phyloP scores from a whole-genome alignment of 2,888 invertebrate genomes.

The Dioctria linearis region DNA sequence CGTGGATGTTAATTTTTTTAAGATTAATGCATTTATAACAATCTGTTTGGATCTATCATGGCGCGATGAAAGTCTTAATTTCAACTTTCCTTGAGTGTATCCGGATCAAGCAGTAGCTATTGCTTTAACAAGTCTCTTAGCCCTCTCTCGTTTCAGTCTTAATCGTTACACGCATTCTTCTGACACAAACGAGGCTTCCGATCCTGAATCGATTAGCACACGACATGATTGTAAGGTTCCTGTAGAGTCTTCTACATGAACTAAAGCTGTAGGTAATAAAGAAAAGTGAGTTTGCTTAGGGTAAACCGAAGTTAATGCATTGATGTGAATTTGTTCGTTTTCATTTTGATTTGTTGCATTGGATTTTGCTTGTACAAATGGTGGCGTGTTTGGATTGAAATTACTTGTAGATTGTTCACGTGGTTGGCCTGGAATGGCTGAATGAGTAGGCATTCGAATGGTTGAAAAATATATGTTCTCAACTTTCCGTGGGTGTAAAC shows the following conservation, averaged over 20 bases:
- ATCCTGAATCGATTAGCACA: neutral
- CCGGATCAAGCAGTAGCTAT: neutral
- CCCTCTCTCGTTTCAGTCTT: neutral
- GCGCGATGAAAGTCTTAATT: neutral
- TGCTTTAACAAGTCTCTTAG: neutral
- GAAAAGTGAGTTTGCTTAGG: too few relatives aligned
- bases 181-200: neutral
- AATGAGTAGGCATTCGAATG: too few relatives aligned
- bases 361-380: too few relatives aligned
- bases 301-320: too few relatives aligned
- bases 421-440: neutral
- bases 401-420: neutral
- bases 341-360: too few relatives aligned
- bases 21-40: neutral
- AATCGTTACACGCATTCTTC: neutral
- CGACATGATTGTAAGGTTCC: neutral
- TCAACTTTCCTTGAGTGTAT: neutral
- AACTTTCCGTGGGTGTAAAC: neutral
- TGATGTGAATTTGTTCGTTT: neutral
- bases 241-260: neutral
- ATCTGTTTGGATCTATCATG: too few relatives aligned
- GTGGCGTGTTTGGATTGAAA: neutral
- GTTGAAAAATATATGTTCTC: neutral
- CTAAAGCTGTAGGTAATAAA: neutral
- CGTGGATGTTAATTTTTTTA: neutral